Evolutionary conservation across 2,888 invertebrate species (phyloP).

Genomic region (Agriopis leucophaearia): DNA sequence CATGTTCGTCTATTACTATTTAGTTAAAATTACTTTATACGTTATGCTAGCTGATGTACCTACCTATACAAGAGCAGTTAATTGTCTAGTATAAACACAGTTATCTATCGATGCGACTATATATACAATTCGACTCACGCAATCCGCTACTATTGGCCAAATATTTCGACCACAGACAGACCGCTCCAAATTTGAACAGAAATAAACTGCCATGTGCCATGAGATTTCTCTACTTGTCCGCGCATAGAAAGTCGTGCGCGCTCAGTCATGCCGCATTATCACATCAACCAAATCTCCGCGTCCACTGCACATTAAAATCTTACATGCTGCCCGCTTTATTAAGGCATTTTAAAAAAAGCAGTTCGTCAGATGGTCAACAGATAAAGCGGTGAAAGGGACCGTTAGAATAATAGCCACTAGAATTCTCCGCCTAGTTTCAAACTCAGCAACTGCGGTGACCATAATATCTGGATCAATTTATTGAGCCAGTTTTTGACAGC

Average conservation of each 20-base stretch:
- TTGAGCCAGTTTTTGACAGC: constrained; percentile 61
- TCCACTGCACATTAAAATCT: constrained; percentile 81
- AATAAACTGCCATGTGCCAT: constrained; percentile 55
- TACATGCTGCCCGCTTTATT: constrained; percentile 83
- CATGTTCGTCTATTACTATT: too few species aligned
- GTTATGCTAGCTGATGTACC: too few species aligned
- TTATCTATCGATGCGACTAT: neutral
- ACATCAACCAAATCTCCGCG: constrained; percentile 79
- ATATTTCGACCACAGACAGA: constrained; percentile 46
- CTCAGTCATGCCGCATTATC: constrained; percentile 82
- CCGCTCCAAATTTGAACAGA: constrained; percentile 63
- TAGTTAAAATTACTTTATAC: too few species aligned
- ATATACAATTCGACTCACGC: constrained; percentile 15
- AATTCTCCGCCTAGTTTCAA: constrained; percentile 71
- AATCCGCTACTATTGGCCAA: constrained; percentile 44
- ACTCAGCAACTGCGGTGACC: constrained; percentile 50
- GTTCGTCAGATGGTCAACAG: constrained; percentile 82
- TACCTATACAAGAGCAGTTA: neutral
- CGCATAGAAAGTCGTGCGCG: constrained; percentile 82
- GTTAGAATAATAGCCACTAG: constrained; percentile 80
- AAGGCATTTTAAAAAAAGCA: constrained; percentile 78
- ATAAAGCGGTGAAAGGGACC: constrained; percentile 84
- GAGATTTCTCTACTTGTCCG: constrained; percentile 61
- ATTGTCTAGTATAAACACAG: neutral
- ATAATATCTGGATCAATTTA: constrained; percentile 66